Evolutionary conservation across 2,797 vertebrate species (phyloP).

Genomic region (Triplophysa bombifrons): DNA sequence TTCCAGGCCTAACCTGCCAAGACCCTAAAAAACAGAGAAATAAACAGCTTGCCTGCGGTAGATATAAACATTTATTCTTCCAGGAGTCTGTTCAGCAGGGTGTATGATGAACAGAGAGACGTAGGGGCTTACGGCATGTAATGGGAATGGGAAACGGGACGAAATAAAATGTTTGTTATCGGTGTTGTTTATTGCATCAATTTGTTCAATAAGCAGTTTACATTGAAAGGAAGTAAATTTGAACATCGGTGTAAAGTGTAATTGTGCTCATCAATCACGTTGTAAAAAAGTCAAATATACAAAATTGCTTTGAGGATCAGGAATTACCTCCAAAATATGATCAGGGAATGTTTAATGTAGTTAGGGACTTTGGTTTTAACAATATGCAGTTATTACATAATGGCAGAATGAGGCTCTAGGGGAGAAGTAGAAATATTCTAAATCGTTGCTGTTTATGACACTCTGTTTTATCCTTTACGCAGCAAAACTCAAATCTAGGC

Average conservation of each 20-base stretch:
- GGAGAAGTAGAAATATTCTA: slow-evolving; percentile 28
- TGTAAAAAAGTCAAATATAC: slow-evolving; percentile 20
- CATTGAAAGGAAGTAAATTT: neutral
- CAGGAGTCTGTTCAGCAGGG: slow-evolving; percentile 58
- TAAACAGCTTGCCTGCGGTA: slow-evolving; percentile 60
- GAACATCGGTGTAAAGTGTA: slow-evolving; percentile 29
- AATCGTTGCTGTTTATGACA: slow-evolving; percentile 48
- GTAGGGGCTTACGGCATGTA: neutral
- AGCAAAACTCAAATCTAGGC: slow-evolving; percentile 39
- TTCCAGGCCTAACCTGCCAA: slow-evolving; percentile 63
- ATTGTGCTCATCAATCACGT: slow-evolving; percentile 39
- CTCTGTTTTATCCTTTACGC: slow-evolving; percentile 42
- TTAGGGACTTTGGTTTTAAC: slow-evolving; percentile 49
- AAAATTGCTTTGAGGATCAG: slow-evolving; percentile 32
- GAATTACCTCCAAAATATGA: slow-evolving; percentile 49
- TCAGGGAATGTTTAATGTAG: slow-evolving; percentile 45
- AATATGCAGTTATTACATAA: slow-evolving; percentile 58
- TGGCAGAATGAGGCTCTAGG: slow-evolving; percentile 54
- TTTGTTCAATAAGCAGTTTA: slow-evolving; percentile 14
- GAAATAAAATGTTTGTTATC: slow-evolving; percentile 16
- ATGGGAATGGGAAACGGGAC: neutral
- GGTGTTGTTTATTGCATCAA: slow-evolving; percentile 18
- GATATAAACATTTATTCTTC: slow-evolving; percentile 75
- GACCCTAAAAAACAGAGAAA: slow-evolving; percentile 52
- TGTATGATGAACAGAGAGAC: slow-evolving; percentile 32